Base-by-base conservation (phyloP, 2,797 vertebrate species). In the Chelon labrosus region DNA sequence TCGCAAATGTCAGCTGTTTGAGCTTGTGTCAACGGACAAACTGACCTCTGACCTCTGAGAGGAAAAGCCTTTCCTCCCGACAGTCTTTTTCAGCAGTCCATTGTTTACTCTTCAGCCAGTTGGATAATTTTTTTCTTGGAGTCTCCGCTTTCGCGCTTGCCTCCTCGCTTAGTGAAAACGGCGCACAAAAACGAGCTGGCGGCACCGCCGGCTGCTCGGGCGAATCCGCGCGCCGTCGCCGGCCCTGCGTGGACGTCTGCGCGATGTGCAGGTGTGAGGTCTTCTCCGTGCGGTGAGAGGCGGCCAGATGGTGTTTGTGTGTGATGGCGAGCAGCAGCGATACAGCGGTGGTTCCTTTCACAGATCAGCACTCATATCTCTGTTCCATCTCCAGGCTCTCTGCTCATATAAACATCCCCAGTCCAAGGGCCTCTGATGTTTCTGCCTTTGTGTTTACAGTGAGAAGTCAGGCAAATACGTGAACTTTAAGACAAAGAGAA, bases 311-410 rank as follows among this genome's bases (percentile, higher is more conserved):
- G 85, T 92, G 90, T 92, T 91, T 91, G 90, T 89, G 85, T 89
- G 89, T 84, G 87, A 91, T 90, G 90, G 91, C 80, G 73, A 88
- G 86, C 84, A 73, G 89, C 90, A 62, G 87, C 82, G 78, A 86
- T 90, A 77, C 90, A 87, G 89, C 85, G 59, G 85, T 73, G 87
- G 85, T 85, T 89, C 83, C 80, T 89, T 89, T 89, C 89, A 88
- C 89, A 91, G 88, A 93, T 92, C 88, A 91, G 87, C 81, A 75
- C 90, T 90, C 83, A 65, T 93, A 94, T 93, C 92, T 93, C 86
- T 83, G 88, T 90, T 93, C 89, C 90, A 91, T 92, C 91, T 93
- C 91, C 88, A 90, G 85, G 79, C 89, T 87, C 90, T 89, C 75
- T 2, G 85, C 85, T 92, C 90, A 63, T 89, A 81, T 94, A 94